These are phyloP conservation scores for Bathynomus jamesi DNA, from an alignment of 1,140 invertebrate species.

Conservation along the genomic window DNA sequence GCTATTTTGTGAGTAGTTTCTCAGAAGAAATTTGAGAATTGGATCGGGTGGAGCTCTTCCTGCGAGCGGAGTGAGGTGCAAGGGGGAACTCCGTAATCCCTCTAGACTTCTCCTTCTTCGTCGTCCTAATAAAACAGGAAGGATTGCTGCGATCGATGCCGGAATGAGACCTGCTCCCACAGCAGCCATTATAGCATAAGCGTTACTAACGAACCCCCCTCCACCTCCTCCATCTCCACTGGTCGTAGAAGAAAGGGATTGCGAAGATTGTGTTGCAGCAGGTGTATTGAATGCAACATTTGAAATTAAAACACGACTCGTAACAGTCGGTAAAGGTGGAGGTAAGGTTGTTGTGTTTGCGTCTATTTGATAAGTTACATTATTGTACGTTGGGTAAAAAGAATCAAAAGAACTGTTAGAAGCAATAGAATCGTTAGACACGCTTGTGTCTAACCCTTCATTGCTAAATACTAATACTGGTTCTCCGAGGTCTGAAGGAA, in stretches of 20 bases:
- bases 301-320: background rate
- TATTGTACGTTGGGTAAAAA: background rate
- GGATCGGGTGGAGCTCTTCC: background rate
- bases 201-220: background rate
- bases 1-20: background rate
- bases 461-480: background rate
- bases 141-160: slow-evolving; percentile 11
- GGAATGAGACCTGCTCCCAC: slow-evolving; percentile 16
- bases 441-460: background rate
- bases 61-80: background rate
- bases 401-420: no score
- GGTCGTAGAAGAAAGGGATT: background rate
- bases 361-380: background rate
- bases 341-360: background rate
- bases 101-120: slow-evolving; percentile 11
- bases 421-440: no score
- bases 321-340: no score
- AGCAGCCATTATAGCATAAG: slow-evolving; percentile 15
- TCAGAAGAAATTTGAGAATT: background rate
- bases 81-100: background rate
- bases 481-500: background rate
- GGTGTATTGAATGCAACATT: background rate
- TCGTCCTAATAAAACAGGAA: slow-evolving; percentile 15
- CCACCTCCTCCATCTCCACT: background rate
- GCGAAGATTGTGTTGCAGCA: background rate